Conservation (phyloP, 2,797 vertebrate genomes). For the Carduelis carduelis region DNA sequence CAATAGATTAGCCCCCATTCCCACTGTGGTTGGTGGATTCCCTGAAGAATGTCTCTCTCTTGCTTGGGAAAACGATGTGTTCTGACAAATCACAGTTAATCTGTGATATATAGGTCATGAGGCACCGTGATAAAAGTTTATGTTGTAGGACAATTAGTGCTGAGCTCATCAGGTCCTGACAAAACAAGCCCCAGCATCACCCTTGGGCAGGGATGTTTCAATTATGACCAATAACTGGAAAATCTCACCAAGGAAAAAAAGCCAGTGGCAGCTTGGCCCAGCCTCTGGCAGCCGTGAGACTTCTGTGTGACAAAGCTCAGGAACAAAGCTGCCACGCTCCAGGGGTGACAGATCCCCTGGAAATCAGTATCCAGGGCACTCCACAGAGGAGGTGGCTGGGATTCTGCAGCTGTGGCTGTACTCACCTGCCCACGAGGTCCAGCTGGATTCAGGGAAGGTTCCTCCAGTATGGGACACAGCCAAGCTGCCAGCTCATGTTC, state of each 20-base stretch:
- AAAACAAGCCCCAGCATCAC: background rate
- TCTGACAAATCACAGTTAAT: background rate
- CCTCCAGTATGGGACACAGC: background rate
- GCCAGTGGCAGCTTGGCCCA: background rate
- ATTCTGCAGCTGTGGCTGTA: background rate
- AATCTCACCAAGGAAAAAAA: background rate
- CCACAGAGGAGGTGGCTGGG: too few relatives aligned
- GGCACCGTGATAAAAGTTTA: background rate
- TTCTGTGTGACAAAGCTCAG: background rate
- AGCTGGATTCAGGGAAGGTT: background rate
- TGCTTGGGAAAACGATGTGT: background rate
- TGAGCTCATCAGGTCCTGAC: background rate
- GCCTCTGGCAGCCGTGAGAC: background rate
- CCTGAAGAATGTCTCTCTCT: background rate
- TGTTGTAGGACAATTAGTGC: background rate
- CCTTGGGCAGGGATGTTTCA: background rate
- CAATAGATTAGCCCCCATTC: background rate
- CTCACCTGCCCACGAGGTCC: background rate
- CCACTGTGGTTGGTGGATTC: background rate
- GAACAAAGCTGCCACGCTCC: rapidly evolving
- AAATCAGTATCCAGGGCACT: background rate
- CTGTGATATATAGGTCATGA: background rate
- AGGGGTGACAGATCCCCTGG: background rate
- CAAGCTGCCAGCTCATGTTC: background rate
- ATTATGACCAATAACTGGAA: background rate